Evolutionary conservation across 2,888 invertebrate genomes (phyloP), one percentile per base, ranked within the genome.

Genomic region (Sesia bembeciformis): DNA sequence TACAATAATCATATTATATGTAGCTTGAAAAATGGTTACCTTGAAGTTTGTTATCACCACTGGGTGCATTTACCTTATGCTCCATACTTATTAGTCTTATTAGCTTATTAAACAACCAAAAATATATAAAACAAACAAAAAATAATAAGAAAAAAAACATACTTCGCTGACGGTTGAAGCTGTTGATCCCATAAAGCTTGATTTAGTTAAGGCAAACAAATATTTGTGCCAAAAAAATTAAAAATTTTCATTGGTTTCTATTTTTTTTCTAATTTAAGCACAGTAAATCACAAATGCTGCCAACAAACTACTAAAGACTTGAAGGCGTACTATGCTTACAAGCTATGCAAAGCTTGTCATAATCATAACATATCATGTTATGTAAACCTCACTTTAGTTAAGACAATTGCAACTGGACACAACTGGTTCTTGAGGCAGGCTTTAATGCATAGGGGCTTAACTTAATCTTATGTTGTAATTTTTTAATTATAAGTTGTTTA

Each of bases 181-280:
- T 59, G 76, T 68, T 67, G 77, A 78, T 69, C 78, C 78, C 80
- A 81, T 80, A 77, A 67, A 79, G 23, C 71, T 68, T 61, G 68
- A 60, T 63, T 68, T 62, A 53, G 58, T 53, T 53, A 57, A 63
- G 62, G 56, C 39, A 38, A n/a, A 49, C 38, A 23, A 23, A 49
- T 3, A 8, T 49, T 38, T 1, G 49, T 40, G 57, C 60, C 61
- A 72, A 64, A 4, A 46, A 46, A 46, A 46, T 46, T 5, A 4
- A 4, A 43, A n/a, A 43, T n/a, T 42, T 43, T n/a, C 43, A 3
- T 1, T n/a, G 3, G 42, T 7, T 43, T 43, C 23, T 23, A 23
- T 23, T 23, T 23, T 23, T n/a, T 23, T 23, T 23, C 3, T 43
- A 4, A 43, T 6, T n/a, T n/a, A 43, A 5, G 4, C 42, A 42